Base-by-base conservation (phyloP, 2,797 vertebrate species). In the Acomys russatus region DNA sequence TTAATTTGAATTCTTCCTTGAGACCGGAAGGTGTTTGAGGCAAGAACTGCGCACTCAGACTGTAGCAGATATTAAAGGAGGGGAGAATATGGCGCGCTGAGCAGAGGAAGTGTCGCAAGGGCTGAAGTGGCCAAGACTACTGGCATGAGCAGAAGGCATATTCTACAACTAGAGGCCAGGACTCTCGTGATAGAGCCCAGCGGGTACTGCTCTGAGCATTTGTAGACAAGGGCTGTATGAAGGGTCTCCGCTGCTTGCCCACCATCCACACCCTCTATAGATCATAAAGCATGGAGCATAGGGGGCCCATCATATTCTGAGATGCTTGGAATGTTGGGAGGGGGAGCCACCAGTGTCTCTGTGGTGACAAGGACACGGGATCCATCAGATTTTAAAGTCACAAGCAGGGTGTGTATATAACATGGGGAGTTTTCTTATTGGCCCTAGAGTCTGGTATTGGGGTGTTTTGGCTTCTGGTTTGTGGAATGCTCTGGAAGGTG, bases 161-260 rank as follows among this genome's bases (percentile, higher is more conserved):
- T 88, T 15, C 59, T 90, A 77, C 64, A 90, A 94, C 30, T 54
- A 88, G 87, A 94, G 80, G 80, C 84, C 91, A 68, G 88, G 94
- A 93, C 83, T 92, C 44, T 14, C 59, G 12, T 38, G 38, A 1
- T 15, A 22, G 63, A 64, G 30, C 74, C 38, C 49, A 14, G 6
- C 64, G 23, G 7, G 25, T 56, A 10, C 33, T 11, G 14, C 56
- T 11, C n/a, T 17, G 79, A 92, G n/a, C 20, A 15, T 9, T 20
- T 1, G 23, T 5, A 49, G 66, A 18, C 10, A n/a, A 51, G 28
- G 51, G 33, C 33, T 61, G 12, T 44, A 30, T 23, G 44, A 17
- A 54, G 9, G 3, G 49, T 79, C 17, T 35, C 23, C 15, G 63
- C 6, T 3, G 38, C n/a, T 35, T 35, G 30, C 25, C 7, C 73